A percentile compares a stretch with the other conserved stretches of the same genome.
phyloP scores from a whole-genome alignment of 2,888 invertebrate genomes.

The Hypsopygia costalis region DNA sequence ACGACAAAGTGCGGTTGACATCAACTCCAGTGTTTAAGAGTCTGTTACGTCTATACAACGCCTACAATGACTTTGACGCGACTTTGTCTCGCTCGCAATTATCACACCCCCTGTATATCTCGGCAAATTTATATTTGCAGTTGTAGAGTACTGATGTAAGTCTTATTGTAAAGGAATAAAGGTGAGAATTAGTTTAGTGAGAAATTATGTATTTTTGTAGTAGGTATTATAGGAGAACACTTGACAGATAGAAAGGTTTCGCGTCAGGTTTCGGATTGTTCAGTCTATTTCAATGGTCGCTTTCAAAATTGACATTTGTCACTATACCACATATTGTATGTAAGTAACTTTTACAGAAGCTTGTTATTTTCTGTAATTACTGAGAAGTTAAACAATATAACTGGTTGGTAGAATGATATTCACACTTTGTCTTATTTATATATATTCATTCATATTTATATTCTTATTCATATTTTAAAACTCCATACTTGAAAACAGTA shows the following conservation, averaged over 20 bases:
- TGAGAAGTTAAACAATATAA: too few species aligned
- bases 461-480: too few species aligned
- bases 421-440: too few species aligned
- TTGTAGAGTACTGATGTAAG: slow-evolving; percentile 8
- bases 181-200: slow-evolving; percentile 7
- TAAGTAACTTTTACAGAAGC: too few species aligned
- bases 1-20: slow-evolving; percentile 63
- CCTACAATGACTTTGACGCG: slow-evolving; percentile 71
- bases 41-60: slow-evolving; percentile 64
- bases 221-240: slow-evolving; percentile 35
- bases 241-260: slow-evolving; percentile 26
- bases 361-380: slow-evolving; percentile 5
- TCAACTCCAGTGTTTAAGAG: slow-evolving; percentile 70
- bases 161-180: slow-evolving; percentile 21
- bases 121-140: slow-evolving; percentile 31
- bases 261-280: slow-evolving; percentile 27
- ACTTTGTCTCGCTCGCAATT: slow-evolving; percentile 77
- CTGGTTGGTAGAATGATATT: too few species aligned
- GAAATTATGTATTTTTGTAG: slow-evolving; percentile 12
- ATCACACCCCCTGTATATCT: slow-evolving; percentile 70
- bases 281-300: slow-evolving; percentile 12
- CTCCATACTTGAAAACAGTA: too few species aligned
- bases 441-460: too few species aligned
- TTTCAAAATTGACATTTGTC: slow-evolving; percentile 7
- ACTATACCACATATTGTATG: too few species aligned